phyloP scores from a whole-genome alignment of 2,797 vertebrate genomes.

The Gallirallus australis region DNA sequence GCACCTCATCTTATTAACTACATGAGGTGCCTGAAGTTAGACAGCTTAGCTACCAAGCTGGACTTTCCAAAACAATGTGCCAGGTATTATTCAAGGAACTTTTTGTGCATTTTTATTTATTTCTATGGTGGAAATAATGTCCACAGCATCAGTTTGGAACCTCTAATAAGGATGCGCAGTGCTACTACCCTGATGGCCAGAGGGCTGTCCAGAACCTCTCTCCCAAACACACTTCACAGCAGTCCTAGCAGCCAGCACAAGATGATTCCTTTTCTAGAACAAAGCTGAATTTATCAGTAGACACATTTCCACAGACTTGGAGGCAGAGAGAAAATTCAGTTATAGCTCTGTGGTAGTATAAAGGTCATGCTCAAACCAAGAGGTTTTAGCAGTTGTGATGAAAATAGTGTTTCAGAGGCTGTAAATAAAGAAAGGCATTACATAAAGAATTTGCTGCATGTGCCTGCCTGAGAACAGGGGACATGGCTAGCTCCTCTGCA shows the following conservation, averaged over 20 bases:
- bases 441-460: neutral
- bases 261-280: neutral
- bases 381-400: neutral
- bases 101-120: neutral
- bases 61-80: neutral
- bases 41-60: neutral
- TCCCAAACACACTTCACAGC: neutral
- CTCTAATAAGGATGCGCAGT: neutral
- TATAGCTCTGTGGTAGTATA: neutral
- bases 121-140: neutral
- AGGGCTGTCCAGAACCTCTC: neutral
- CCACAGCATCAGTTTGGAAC: neutral
- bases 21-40: neutral
- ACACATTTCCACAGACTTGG: neutral
- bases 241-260: neutral
- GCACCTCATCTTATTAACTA: neutral
- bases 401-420: neutral
- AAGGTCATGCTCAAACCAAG: neutral
- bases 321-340: neutral
- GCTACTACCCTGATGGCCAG: neutral
- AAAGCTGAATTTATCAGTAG: neutral
- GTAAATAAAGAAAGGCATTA: neutral
- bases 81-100: neutral
- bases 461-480: neutral
- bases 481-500: neutral